phyloP scores from a whole-genome alignment of 2,797 vertebrate species.

The Huso huso region DNA sequence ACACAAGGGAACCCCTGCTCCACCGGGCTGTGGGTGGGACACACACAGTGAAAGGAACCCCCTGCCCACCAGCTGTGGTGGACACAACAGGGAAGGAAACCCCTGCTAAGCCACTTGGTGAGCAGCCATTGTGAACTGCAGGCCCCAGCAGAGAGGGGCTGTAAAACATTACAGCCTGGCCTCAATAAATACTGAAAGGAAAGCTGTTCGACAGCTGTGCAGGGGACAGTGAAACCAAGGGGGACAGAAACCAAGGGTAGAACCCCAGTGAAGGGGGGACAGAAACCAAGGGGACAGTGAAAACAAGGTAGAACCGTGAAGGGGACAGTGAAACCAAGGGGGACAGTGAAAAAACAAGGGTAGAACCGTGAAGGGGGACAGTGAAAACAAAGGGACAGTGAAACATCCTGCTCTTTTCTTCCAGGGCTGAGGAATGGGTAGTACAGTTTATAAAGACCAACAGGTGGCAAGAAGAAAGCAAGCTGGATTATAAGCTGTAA shows the following conservation, averaged over 20 bases:
- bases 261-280: too few species aligned
- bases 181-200: constrained; percentile 11
- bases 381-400: constrained; percentile 29
- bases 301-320: too few species aligned
- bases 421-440: constrained; percentile 40
- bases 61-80: too few species aligned
- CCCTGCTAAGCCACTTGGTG: constrained; percentile 18
- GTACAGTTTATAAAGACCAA: constrained; percentile 29
- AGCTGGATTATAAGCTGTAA: constrained; percentile 49
- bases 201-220: background rate
- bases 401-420: constrained; percentile 34
- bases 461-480: constrained; percentile 22
- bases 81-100: too few species aligned
- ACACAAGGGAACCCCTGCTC: too few species aligned
- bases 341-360: too few species aligned
- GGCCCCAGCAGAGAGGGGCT: constrained; percentile 39
- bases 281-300: too few species aligned
- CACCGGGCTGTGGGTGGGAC: too few species aligned
- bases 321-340: constrained; percentile 39
- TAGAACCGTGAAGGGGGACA: too few species aligned
- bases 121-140: constrained; percentile 33
- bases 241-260: too few species aligned
- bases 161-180: constrained; percentile 40
- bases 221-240: too few species aligned
- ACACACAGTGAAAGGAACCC: too few species aligned